phyloP scores from a whole-genome alignment of 2,797 vertebrate genomes.

The Oreortyx pictus region DNA sequence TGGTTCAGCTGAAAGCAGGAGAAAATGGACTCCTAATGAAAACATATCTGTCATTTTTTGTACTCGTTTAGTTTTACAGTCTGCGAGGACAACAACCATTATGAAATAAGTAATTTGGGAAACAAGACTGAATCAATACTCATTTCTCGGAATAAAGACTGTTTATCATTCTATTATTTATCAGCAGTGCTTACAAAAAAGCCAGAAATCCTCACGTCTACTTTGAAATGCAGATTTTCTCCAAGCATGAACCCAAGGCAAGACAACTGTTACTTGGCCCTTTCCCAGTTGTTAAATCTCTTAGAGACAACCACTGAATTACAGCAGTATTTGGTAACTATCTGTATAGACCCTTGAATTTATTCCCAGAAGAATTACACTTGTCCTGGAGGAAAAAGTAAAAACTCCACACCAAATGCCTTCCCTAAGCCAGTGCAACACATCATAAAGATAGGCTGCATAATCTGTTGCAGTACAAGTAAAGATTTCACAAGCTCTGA shows the following conservation, averaged over 20 bases:
- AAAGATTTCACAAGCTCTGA: background rate
- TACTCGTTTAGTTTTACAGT: background rate
- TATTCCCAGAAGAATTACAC: conserved; percentile 20
- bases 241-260: background rate
- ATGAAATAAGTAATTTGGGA: background rate
- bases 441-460: background rate
- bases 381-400: background rate
- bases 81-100: background rate
- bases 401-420: background rate
- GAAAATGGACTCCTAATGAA: background rate
- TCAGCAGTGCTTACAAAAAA: background rate
- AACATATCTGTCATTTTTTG: background rate
- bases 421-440: background rate
- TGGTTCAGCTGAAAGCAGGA: background rate
- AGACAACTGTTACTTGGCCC: background rate
- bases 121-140: background rate
- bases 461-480: background rate
- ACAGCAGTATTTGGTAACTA: background rate
- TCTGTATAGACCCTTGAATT: background rate
- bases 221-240: background rate
- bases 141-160: background rate
- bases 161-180: background rate
- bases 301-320: background rate
- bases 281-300: background rate
- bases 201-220: background rate